Evolutionary conservation across 2,888 invertebrate genomes (phyloP), one percentile per base, ranked within the genome.

Genomic region (Blera fallax): DNA sequence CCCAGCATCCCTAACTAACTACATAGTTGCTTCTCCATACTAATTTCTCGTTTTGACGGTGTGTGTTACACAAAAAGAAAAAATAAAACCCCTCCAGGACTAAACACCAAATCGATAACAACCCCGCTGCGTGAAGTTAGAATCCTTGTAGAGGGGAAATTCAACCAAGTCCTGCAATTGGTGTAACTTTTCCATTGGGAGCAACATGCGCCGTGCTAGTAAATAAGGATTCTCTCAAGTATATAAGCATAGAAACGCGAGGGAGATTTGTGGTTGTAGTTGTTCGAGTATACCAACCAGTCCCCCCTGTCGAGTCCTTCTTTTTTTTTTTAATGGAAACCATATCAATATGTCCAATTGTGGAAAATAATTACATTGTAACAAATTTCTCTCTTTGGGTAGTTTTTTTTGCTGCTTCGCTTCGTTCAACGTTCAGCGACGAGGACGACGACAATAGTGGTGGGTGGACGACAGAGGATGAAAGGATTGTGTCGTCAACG

Each of bases 311-410:
- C 48, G 72, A 24, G 54, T 70, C 73, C 60, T 77, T 73, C 83
- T 72, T 87, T 87, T 82, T 77, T 73, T 87, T 72, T 87, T 87
- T 82, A 87, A 87, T 78, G 80, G 79, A 89, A 89, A 84, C 90
- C 91, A 91, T 92, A 92, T 91, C 92, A 91, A 92, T 92, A 91
- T 92, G 92, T 92, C 91, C 91, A 92, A 92, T 92, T 91, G 92
- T 92, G 92, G 92, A 92, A 92, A 92, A 92, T 92, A 92, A 92
- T 92, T 92, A 92, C 91, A 92, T 91, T 91, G 91, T 90, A 91
- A 91, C 92, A 92, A 92, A 92, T 92, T 91, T 92, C 90, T 82
- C 80, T 87, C 87, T 85, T 87, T 83, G 74, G 82, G 78, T 87
- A 65, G 60, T 52, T 67, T 73, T 67, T 73, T 58, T 69, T 78